Percentiles rank a stretch among this genome's conserved stretches.
Evolutionary conservation across 2,888 invertebrate species (phyloP).

Genomic region (Eristalinus aeneus): DNA sequence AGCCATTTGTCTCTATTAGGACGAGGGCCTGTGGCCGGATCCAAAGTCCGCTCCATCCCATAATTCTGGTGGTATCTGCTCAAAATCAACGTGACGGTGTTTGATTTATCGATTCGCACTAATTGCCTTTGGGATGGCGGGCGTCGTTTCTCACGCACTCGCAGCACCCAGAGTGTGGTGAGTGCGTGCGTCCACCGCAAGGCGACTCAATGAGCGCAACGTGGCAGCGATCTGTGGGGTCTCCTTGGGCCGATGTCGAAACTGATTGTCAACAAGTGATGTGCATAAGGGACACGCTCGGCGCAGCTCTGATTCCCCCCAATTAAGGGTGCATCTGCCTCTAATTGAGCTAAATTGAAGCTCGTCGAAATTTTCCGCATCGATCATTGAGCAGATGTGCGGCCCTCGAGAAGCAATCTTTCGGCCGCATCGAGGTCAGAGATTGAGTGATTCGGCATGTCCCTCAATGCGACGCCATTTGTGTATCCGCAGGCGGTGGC

Average conservation of each 20-base stretch:
- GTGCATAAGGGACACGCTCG: not conserved
- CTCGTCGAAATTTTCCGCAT: conserved; percentile 8
- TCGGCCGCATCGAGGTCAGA: not conserved
- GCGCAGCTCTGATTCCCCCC: conserved; percentile 27
- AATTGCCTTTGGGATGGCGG: not conserved
- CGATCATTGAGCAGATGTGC: not conserved
- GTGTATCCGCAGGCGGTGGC: not conserved
- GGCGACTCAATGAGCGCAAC: not conserved
- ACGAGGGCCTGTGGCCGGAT: not conserved
- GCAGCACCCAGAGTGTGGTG: no score
- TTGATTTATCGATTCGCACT: conserved; percentile 24
- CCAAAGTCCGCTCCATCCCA: not conserved
- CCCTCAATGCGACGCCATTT: not conserved
- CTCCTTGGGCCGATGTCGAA: not conserved
- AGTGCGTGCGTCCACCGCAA: not conserved
- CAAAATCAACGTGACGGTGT: not conserved
- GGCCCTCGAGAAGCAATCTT: not conserved
- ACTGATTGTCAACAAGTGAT: not conserved
- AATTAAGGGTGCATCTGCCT: conserved; percentile 27
- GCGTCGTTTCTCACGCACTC: not conserved
- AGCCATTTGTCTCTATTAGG: not conserved
- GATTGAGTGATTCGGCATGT: not conserved
- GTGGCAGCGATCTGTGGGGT: not conserved
- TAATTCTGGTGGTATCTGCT: not conserved
- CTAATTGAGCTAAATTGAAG: conserved; percentile 49